These are phyloP conservation scores for Yoshiicerus persimilis DNA, from an alignment of 1,140 invertebrate genomes.

Conservation along the genomic window DNA sequence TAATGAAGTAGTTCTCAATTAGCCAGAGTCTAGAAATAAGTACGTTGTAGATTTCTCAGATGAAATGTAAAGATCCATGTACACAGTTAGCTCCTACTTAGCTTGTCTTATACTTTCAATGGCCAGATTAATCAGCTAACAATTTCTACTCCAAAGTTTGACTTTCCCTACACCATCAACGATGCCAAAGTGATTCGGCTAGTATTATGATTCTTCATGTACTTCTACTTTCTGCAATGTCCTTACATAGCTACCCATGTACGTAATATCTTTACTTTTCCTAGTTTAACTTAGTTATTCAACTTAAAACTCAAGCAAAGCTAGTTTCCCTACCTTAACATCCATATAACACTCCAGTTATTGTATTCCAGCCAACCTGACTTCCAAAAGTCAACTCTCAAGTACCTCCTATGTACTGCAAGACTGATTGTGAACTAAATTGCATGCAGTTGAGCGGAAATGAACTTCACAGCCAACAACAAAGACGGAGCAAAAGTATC, in stretches of 20 bases:
- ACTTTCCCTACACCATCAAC: background rate
- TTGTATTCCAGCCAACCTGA: background rate
- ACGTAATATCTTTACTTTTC: background rate
- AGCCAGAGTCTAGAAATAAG: background rate
- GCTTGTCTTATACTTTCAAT: background rate
- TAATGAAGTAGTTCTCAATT: conserved; percentile 18
- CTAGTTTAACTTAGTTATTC: background rate
- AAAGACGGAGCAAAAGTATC: background rate
- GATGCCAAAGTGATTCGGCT: background rate
- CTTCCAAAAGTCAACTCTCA: conserved; percentile 3
- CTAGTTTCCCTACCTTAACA: background rate
- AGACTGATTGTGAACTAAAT: conserved; percentile 4
- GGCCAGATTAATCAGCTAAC: background rate
- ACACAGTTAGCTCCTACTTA: background rate
- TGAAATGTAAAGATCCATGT: background rate
- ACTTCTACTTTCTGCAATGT: background rate
- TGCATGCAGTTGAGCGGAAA: background rate
- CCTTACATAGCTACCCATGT: background rate
- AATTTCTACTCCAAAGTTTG: background rate
- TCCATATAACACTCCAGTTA: background rate
- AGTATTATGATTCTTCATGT: background rate
- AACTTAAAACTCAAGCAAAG: background rate
- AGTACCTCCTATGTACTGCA: background rate
- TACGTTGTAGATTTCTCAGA: background rate
- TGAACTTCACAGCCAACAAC: background rate